Evolutionary conservation across 2,113 vertebrate genomes (phyloP), one percentile per base, ranked within the genome.

Genomic region (Equus quagga): DNA sequence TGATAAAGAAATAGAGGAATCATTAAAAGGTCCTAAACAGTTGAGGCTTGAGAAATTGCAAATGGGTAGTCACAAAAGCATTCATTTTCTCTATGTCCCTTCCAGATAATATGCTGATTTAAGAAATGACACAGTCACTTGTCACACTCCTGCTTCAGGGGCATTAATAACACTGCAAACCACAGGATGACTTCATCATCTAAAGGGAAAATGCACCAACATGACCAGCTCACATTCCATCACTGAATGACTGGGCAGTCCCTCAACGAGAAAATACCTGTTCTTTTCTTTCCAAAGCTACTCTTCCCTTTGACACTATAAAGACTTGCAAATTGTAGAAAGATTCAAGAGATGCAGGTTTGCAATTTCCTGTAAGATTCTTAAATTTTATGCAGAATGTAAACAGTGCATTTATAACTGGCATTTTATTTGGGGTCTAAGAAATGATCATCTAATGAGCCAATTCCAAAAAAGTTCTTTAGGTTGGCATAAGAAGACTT

Each of bases 1-100:
- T 99, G 97, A 0, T 2, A 89, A 96, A n/a, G 41, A 88, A 51
- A 82, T 28, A 5, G 46, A 41, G 90, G 23, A 93, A 79, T 76
- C 8, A 17, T 5, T 3, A 88, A 88, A 87, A 76, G 36, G 2
- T 69, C 5, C 41, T 67, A 18, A 79, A 93, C 9, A 46, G 9
- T 28, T 46, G 41, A 80, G 18, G 12, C 33, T 58, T 41, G 65
- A 51, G 17, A 78, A 85, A 49, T 33, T 73, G 44, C 51, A 85
- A 80, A 72, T 21, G 78, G 0, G 9, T 14, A 60, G 4, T 31
- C 33, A 62, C 2, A 67, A 84, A 85, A 72, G 6, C 28, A 36
- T 36, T 41, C 44, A 41, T 11, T 70, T 93, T 64, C 75, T n/a
- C 8, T 24, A 5, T 33, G 54, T 31, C 12, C 3, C 8, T 91